Evolutionary conservation across 2,888 invertebrate species (phyloP).

Genomic region (Bembecia ichneumoniformis): DNA sequence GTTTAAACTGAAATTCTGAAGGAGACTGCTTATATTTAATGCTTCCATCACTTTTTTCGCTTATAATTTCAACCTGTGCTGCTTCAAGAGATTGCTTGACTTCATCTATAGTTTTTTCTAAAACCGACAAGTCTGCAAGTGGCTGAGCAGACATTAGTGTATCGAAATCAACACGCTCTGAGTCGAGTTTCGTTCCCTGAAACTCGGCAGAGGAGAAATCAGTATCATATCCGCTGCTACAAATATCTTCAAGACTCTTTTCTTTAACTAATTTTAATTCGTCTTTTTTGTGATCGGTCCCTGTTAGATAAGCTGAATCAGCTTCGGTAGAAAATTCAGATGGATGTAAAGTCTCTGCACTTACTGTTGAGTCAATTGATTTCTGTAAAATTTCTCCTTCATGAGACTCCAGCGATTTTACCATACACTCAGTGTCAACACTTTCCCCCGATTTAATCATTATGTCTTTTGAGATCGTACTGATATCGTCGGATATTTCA

Average conservation of each 20-base stretch:
- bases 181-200: conserved; percentile 67
- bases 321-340: conserved; percentile 68
- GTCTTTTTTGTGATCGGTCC: conserved; percentile 49
- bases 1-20: conserved; percentile 81
- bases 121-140: conserved; percentile 68
- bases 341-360: conserved; percentile 65
- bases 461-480: conserved; percentile 55
- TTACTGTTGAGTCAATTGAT: conserved; percentile 67
- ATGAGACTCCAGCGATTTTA: conserved; percentile 65
- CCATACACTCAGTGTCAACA: conserved; percentile 64
- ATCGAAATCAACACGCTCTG: conserved; percentile 64
- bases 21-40: conserved; percentile 80
- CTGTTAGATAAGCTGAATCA: conserved; percentile 61
- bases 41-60: conserved; percentile 75
- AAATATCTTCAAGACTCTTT: conserved; percentile 76
- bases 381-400: conserved; percentile 66
- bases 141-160: conserved; percentile 65
- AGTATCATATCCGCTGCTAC: conserved; percentile 78
- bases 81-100: conserved; percentile 80
- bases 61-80: conserved; percentile 78
- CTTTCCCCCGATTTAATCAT: conserved; percentile 70
- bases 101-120: conserved; percentile 80
- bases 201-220: conserved; percentile 77
- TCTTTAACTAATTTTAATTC: conserved; percentile 61
- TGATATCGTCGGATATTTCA: conserved; percentile 56